These are phyloP conservation scores for Tenthredo distinguenda DNA, from an alignment of 2,888 invertebrate species.

Conservation along the genomic window DNA sequence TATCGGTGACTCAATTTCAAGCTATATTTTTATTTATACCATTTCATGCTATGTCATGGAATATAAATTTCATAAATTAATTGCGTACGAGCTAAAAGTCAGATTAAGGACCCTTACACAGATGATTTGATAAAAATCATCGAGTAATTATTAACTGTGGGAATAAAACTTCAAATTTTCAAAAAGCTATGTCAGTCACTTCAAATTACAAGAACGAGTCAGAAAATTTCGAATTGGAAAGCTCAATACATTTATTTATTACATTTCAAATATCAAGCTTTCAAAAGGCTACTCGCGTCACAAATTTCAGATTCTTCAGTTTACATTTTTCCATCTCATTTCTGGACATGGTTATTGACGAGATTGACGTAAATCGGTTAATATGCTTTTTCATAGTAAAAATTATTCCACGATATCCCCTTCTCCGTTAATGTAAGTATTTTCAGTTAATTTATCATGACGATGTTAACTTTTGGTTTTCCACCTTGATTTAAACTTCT, in stretches of 20 bases:
- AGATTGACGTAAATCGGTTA: neutral
- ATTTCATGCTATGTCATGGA: constrained; percentile 5
- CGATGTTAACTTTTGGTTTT: neutral
- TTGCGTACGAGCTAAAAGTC: neutral
- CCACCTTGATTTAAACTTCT: neutral
- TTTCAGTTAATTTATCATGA: neutral
- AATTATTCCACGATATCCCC: neutral
- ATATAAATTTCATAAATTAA: constrained; percentile 24
- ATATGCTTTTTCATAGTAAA: neutral
- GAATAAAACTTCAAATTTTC: neutral
- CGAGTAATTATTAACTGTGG: neutral
- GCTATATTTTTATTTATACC: neutral
- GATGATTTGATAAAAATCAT: neutral
- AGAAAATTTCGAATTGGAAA: neutral
- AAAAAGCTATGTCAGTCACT: neutral
- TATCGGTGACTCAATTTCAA: constrained; percentile 14
- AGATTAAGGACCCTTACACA: neutral
- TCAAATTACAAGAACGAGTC: neutral
- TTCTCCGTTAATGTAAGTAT: neutral
- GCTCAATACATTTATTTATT: too few relatives aligned
- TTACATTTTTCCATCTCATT: neutral
- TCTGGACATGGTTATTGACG: neutral
- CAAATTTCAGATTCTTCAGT: neutral
- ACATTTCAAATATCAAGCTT: too few relatives aligned
- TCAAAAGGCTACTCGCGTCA: too few relatives aligned